Conservation (phyloP, 2,113 vertebrate species). For the Leiothrix lutea region DNA sequence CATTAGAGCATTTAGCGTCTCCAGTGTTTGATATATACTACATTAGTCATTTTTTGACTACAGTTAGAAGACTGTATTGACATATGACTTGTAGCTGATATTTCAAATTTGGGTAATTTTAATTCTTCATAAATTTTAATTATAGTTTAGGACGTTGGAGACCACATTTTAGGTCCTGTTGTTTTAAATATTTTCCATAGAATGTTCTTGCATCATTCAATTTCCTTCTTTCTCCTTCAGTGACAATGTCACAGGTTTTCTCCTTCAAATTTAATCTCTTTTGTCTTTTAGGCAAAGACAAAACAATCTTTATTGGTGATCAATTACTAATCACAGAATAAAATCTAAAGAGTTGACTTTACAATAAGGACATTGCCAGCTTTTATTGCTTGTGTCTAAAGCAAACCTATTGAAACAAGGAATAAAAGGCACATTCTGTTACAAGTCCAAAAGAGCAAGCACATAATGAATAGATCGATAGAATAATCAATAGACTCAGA, state of each 20-base stretch:
- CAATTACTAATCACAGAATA: neutral
- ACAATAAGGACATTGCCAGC: neutral
- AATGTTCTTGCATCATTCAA: neutral
- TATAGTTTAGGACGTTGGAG: neutral
- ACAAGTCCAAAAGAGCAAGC: slow-evolving; percentile 18
- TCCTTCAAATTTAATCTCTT: neutral
- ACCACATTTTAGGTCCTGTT: neutral
- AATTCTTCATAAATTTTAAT: neutral
- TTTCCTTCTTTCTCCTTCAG: neutral
- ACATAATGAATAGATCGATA: slow-evolving; percentile 19
- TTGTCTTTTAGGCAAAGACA: neutral
- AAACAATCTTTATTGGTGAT: neutral
- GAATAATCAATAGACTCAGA: slow-evolving; percentile 38
- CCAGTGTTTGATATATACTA: neutral
- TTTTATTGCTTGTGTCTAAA: slow-evolving; percentile 17
- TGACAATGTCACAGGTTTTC: neutral
- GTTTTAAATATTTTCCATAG: neutral
- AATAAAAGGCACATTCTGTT: slow-evolving; percentile 24
- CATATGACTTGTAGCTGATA: neutral
- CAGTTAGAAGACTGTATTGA: neutral
- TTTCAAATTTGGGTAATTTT: neutral
- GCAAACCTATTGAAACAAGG: neutral
- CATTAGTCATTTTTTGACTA: neutral
- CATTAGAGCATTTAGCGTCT: neutral
- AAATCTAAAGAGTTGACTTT: neutral